A percentile compares a stretch with the other conserved stretches of the same genome.
Conservation (phyloP, 23 tunicate genomes). For the Trididemnum clinides region DNA sequence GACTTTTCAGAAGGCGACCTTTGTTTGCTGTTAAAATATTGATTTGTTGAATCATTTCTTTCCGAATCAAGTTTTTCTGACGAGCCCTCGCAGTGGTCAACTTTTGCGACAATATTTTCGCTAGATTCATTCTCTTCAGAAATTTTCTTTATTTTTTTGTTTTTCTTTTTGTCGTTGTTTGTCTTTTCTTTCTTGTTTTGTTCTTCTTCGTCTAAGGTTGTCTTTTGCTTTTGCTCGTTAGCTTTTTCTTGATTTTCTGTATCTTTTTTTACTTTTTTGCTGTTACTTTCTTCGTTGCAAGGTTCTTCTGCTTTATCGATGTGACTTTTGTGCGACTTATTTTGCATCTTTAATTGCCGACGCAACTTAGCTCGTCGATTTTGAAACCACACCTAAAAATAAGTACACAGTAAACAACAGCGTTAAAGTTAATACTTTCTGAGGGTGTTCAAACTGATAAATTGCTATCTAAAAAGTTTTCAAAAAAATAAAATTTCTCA, state of each 20-base stretch:
- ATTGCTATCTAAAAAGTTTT: too few relatives aligned
- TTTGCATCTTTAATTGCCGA: constrained; percentile 92
- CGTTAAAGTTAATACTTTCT: too few relatives aligned
- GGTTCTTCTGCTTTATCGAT: constrained; percentile 21
- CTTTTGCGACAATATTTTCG: neutral
- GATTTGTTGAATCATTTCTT: too few relatives aligned
- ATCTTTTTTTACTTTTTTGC: neutral
- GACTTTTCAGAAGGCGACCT: neutral
- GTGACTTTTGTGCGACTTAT: constrained; percentile 38
- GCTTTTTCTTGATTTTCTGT: neutral
- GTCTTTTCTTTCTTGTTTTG: neutral
- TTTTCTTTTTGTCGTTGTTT: neutral
- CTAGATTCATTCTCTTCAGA: neutral
- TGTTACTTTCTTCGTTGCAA: neutral
- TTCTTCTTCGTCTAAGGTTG: constrained; percentile 1
- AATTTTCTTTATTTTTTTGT: constrained; percentile 23
- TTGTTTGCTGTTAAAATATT: too few relatives aligned
- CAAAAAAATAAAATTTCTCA: too few relatives aligned
- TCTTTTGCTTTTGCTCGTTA: neutral
- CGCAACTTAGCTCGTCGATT: constrained; percentile 91
- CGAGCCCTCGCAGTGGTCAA: neutral
- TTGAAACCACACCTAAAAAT: constrained; percentile 96
- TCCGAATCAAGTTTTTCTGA: too few relatives aligned
- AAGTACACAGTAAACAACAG: too few relatives aligned
- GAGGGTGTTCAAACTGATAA: too few relatives aligned